phyloP scores from a whole-genome alignment of 2,888 invertebrate genomes.

The Calliopum simillimum region DNA sequence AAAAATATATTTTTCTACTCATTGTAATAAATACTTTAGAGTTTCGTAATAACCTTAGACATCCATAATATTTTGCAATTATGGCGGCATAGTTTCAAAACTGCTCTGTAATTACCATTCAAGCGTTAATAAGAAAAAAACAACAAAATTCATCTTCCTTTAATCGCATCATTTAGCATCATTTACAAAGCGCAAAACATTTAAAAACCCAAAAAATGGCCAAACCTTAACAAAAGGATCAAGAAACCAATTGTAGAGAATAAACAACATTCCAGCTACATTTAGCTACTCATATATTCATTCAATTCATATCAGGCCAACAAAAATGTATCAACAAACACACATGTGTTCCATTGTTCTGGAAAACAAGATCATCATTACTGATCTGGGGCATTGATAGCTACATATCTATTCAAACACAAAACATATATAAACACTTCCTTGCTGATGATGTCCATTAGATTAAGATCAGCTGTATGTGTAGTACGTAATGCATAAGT shows the following conservation, averaged over 20 bases:
- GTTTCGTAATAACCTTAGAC: no score
- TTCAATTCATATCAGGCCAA: constrained; percentile 27
- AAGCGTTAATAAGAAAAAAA: no score
- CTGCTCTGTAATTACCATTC: no score
- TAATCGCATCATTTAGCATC: constrained; percentile 39
- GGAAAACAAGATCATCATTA: constrained; percentile 14
- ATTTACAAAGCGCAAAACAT: constrained; percentile 30
- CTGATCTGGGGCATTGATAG: not conserved
- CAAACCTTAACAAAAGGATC: constrained; percentile 40
- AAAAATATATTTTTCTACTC: no score
- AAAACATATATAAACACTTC: not conserved
- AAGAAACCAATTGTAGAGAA: constrained; percentile 36
- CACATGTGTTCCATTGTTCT: constrained; percentile 16
- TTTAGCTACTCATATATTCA: not conserved
- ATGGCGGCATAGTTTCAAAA: no score
- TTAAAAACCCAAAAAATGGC: constrained; percentile 44
- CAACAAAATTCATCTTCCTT: not conserved
- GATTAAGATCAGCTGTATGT: constrained; percentile 51
- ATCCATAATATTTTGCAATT: no score
- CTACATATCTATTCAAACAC: not conserved
- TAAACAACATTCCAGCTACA: constrained; percentile 25
- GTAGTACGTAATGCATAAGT: constrained; percentile 3
- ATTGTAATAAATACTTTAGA: no score
- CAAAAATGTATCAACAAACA: constrained; percentile 41
- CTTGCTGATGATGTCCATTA: constrained; percentile 32